Percentiles rank a stretch among this genome's conserved stretches.
Evolutionary conservation across 2,888 invertebrate species (phyloP).

Genomic region (Erannis defoliaria): DNA sequence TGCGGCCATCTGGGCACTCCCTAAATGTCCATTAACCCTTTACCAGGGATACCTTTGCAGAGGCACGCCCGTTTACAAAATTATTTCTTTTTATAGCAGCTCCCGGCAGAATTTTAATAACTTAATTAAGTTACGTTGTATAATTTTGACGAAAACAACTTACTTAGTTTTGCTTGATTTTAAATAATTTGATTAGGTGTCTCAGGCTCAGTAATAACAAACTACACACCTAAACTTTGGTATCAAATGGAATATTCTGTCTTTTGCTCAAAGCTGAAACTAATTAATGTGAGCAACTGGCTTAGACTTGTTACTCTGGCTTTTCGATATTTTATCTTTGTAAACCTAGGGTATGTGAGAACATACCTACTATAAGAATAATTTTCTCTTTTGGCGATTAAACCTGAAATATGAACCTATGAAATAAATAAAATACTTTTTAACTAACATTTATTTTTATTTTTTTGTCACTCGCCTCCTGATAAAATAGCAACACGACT

Average conservation of each 20-base stretch:
- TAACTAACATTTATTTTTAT: too few species aligned
- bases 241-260: not conserved
- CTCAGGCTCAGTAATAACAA: not conserved
- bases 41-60: conserved; percentile 35
- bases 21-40: conserved; percentile 57
- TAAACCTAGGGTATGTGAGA: too few species aligned
- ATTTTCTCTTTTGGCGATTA: too few species aligned
- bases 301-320: too few species aligned
- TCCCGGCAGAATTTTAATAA: conserved; percentile 36
- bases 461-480: too few species aligned
- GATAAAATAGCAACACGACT: too few species aligned
- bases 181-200: conserved; percentile 8
- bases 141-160: conserved; percentile 11
- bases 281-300: too few species aligned
- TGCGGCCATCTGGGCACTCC: conserved; percentile 47
- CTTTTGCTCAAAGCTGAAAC: not conserved
- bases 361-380: too few species aligned
- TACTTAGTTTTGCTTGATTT: conserved; percentile 7
- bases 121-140: conserved; percentile 27
- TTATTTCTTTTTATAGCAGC: conserved; percentile 34
- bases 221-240: not conserved
- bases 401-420: too few species aligned
- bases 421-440: too few species aligned
- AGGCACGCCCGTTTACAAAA: conserved; percentile 32
- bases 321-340: too few species aligned